Percentiles rank a stretch among this genome's conserved stretches.
phyloP scores from a whole-genome alignment of 53 echinoderm and acorn worm genomes.

The Pentamera pediparva region DNA sequence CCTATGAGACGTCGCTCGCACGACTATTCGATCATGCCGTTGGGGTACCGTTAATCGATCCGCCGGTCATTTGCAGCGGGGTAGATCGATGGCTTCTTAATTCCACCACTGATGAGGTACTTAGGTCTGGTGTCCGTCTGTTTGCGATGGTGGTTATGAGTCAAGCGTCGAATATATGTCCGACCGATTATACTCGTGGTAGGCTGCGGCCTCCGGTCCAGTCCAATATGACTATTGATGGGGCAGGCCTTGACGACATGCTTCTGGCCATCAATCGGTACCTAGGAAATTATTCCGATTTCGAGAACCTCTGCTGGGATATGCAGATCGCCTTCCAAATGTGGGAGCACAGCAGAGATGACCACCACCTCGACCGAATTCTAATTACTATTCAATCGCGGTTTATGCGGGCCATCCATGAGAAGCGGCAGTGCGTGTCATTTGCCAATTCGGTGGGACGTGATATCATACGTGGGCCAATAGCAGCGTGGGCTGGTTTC shows the following conservation, averaged over 20 bases:
- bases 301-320: conserved; percentile 20
- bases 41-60: not conserved
- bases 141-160: not conserved
- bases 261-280: conserved; percentile 3
- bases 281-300: conserved; percentile 24
- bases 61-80: not conserved
- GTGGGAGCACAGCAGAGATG: not conserved
- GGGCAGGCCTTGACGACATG: not conserved
- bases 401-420: not conserved
- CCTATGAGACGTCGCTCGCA: not conserved
- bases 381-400: not conserved
- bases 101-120: not conserved
- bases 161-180: not conserved
- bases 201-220: not conserved
- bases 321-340: not conserved
- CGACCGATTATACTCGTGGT: not conserved
- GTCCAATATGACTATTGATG: not conserved
- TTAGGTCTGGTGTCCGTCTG: not conserved
- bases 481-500: conserved; percentile 10
- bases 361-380: not conserved
- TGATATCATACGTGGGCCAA: not conserved
- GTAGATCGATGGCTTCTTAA: not conserved
- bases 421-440: not conserved
- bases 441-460: not conserved
- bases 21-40: not conserved